Base-by-base conservation (phyloP, 2,888 invertebrate species). In the Scaptomyza cyrtandrae region DNA sequence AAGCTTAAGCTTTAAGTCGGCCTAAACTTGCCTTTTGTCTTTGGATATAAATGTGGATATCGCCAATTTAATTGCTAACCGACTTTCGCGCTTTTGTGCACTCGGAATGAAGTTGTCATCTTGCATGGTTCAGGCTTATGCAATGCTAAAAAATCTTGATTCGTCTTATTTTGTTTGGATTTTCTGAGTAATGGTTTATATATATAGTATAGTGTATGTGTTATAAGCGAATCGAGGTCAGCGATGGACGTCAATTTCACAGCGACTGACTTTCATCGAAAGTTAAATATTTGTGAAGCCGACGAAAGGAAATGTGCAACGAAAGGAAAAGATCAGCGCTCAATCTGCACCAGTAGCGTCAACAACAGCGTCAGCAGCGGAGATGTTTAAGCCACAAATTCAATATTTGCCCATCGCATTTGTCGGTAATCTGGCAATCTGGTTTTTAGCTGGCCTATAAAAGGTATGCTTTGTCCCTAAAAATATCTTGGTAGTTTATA, bases 241-340 rank as follows among this genome's bases (percentile, higher is more conserved):
- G 77, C 78, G 45, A 49, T 64, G 83, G 76, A 64, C 49, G 69
- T 52, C 73, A 61, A 75, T 75, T 86, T 68, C 66, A 62, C 66
- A 37, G 71, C 62, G 63, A 60, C 61, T 41, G 68, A 87, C 86
- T 87, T 86, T 86, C 89, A 82, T 80, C 80, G 86, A 86, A 86
- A 86, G 86, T 89, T 78, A 86, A 86, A 85, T 87, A 86, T 86
- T 85, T 83, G 88, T 71, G 48, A 80, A 88, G 80, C 78, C 69
- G 68, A 77, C 65, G 71, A 84, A 84, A 84, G 72, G 76, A 88
- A 84, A 84, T 78, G 41, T 41, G 75, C 84, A 88, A 75, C 79
- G 77, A 88, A 84, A 81, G 85, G 79, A 84, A 84, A 84, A 80
- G 58, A 75, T 39, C 69, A 50, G 37, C 41, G 35, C 16, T 37